Percentiles rank a stretch among this genome's conserved stretches.
Conservation (phyloP, 2,113 vertebrate genomes). For the Connochaetes taurinus region DNA sequence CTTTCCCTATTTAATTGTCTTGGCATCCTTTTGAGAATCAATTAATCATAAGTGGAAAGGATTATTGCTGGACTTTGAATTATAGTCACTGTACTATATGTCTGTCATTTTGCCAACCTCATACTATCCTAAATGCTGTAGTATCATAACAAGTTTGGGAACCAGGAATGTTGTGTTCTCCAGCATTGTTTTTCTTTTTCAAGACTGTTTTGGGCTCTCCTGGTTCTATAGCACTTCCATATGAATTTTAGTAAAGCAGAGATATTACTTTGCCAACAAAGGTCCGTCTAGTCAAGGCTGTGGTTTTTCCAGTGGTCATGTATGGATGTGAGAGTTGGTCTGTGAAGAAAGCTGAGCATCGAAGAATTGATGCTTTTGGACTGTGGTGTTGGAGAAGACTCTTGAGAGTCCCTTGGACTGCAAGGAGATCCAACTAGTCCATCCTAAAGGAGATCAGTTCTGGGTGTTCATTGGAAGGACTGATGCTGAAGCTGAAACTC, state of each 20-base stretch:
- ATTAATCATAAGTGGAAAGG: not conserved
- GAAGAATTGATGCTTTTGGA: too few species aligned
- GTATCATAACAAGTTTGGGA: not conserved
- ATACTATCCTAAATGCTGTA: not conserved
- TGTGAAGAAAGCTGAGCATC: too few species aligned
- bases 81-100: not conserved
- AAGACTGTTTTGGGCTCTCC: not conserved
- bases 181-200: not conserved
- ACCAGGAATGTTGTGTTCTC: not conserved
- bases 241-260: not conserved
- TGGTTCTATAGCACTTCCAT: not conserved
- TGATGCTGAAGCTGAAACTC: too few species aligned
- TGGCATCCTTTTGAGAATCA: not conserved
- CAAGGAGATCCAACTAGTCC: too few species aligned
- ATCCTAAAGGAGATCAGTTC: too few species aligned
- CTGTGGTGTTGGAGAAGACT: too few species aligned
- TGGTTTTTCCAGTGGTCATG: too few species aligned
- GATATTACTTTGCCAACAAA: too few species aligned
- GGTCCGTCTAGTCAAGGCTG: too few species aligned
- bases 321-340: too few species aligned
- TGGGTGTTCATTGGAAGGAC: too few species aligned
- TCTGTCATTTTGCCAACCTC: not conserved
- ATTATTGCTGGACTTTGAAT: not conserved
- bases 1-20: not conserved
- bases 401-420: too few species aligned